Base-by-base conservation (phyloP, 2,797 vertebrate species). In the Smutsia gigantea region DNA sequence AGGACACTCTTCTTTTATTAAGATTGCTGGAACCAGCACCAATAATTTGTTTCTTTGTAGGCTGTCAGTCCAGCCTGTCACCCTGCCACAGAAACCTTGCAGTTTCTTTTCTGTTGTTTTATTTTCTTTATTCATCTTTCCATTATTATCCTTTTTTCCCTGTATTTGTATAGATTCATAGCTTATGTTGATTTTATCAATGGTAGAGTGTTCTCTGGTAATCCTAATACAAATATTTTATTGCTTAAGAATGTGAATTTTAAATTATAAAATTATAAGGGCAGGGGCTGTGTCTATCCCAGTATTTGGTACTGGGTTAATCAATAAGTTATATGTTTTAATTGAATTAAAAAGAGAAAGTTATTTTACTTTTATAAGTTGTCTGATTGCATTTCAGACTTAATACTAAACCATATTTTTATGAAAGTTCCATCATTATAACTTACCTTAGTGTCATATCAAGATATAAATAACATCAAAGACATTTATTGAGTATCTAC, bases 401-500 rank as follows among this genome's bases (percentile, higher is more conserved):
- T 90, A 74, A 72, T 91, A 57, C 25, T 77, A 90, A 93, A 61
- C 51, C 49, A 12, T 87, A 69, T 94, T 87, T 94, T 93, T 78
- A 27, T 90, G 71, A 14, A 79, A 74, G 4, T 68, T 87, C 14
- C 23, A 59, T 87, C 87, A 66, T 93, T 94, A 39, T 55, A 93
- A 96, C 75, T 93, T 92, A 84, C 12, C 23, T 88, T 85, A 75
- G 15, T 84, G 42, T 93, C 42, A 96, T 90, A 83, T 83, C 21
- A 95, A 94, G 57, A 68, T 55, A 63, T 90, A 90, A 92, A 64
- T 42, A 42, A 31, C 51, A 68, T 83, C 37, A 81, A 64, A 88
- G 42, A 53, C 64, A 72, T 94, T 93, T 94, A 74, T 71, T 94
- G 87, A 94, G 39, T 74, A 93, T 95, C 72, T 95, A 13, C 78